phyloP scores from a whole-genome alignment of 2,113 vertebrate genomes.

The Hemibagrus wyckioides region DNA sequence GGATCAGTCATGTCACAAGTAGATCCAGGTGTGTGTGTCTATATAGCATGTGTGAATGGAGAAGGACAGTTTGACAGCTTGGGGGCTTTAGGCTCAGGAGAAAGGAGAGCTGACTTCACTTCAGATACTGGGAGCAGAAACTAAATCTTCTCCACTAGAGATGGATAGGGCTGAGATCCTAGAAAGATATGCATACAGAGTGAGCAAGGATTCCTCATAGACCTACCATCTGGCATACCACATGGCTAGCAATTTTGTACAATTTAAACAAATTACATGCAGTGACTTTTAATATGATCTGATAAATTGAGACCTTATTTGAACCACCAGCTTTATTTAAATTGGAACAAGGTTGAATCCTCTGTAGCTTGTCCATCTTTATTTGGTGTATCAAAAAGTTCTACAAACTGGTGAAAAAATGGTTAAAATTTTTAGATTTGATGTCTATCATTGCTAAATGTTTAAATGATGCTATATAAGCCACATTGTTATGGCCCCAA shows the following conservation, averaged over 20 bases:
- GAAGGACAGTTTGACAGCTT: slow-evolving; percentile 4
- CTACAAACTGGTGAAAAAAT: background rate
- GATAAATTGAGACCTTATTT: background rate
- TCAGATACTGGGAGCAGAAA: slow-evolving; percentile 24
- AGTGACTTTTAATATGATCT: slow-evolving; percentile 21
- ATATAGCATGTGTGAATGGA: background rate
- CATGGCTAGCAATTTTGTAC: slow-evolving; percentile 31
- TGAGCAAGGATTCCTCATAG: slow-evolving; percentile 31
- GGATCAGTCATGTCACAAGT: slow-evolving; percentile 29
- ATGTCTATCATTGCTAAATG: background rate
- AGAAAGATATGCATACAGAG: slow-evolving; percentile 19
- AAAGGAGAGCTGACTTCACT: slow-evolving; percentile 24
- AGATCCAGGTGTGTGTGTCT: slow-evolving; percentile 44
- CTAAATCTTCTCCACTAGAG: slow-evolving; percentile 10
- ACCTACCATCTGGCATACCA: slow-evolving; percentile 43
- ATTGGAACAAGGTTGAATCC: slow-evolving; percentile 1
- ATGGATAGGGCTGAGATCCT: slow-evolving; percentile 17
- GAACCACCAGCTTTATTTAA: background rate
- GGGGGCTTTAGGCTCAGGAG: slow-evolving; percentile 35
- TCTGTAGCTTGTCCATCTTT: background rate
- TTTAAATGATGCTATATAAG: too few relatives aligned
- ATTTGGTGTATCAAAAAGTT: background rate
- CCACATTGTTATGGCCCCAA: background rate
- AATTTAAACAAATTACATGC: slow-evolving; percentile 33
- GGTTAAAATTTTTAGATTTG: background rate